Evolutionary conservation across 2,113 vertebrate species (phyloP).

Genomic region (Heloderma charlesbogerti): DNA sequence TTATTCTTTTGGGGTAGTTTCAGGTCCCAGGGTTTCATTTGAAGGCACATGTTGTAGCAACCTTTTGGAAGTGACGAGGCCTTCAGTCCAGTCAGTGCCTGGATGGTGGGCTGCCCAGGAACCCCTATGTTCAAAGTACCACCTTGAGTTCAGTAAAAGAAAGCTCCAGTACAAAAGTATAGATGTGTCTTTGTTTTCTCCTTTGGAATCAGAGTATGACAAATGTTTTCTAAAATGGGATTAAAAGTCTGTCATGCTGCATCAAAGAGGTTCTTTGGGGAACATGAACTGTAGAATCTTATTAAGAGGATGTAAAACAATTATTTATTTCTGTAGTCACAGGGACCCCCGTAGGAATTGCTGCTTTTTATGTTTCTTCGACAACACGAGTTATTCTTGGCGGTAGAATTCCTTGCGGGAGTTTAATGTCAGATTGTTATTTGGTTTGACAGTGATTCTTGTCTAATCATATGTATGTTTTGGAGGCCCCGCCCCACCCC

Average conservation of each 20-base stretch:
- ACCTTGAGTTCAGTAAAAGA: no score
- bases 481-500: constrained; percentile 47
- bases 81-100: no score
- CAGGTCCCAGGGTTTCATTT: no score
- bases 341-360: constrained; percentile 47
- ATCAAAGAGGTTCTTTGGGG: constrained; percentile 28
- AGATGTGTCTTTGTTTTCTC: background rate
- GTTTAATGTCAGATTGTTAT: constrained; percentile 72
- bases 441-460: constrained; percentile 70
- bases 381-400: constrained; percentile 61
- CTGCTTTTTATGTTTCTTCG: constrained; percentile 63
- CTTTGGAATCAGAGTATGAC: background rate
- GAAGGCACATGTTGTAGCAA: no score
- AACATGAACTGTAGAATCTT: constrained; percentile 39
- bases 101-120: no score
- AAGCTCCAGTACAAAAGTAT: no score
- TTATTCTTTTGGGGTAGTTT: no score
- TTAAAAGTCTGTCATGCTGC: constrained; percentile 21
- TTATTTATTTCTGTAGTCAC: constrained; percentile 67
- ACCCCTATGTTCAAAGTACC: no score
- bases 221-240: background rate
- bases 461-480: constrained; percentile 60
- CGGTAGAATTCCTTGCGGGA: constrained; percentile 66
- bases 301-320: constrained; percentile 62
- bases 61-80: no score